Conservation (phyloP, 2,888 invertebrate genomes). For the Dicyrtoma fusca region DNA sequence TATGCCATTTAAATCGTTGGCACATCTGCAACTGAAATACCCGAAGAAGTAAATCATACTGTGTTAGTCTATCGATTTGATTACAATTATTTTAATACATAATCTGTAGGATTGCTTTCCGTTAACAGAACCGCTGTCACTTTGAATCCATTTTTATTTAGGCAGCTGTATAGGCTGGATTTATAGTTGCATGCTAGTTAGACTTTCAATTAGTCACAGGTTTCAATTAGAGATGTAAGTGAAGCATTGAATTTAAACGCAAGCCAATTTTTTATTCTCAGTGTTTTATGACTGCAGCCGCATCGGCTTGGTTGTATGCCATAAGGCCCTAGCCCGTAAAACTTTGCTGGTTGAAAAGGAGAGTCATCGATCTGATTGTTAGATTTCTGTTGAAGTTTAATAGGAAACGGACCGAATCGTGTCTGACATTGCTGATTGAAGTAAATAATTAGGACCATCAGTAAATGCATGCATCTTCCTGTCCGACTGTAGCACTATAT, state of each 20-base stretch:
- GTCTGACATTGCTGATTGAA: conserved; percentile 11
- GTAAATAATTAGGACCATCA: too few relatives aligned
- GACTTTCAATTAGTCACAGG: conserved; percentile 18
- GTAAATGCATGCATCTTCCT: too few relatives aligned
- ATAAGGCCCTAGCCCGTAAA: too few relatives aligned
- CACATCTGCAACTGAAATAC: background rate
- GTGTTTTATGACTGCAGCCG: background rate
- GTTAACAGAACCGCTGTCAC: too few relatives aligned
- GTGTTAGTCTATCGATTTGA: background rate
- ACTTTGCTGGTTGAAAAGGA: too few relatives aligned
- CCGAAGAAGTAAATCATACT: background rate
- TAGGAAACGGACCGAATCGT: background rate
- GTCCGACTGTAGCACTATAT: too few relatives aligned
- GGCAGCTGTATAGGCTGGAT: too few relatives aligned
- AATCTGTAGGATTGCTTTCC: too few relatives aligned
- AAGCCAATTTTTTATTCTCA: conserved; percentile 22
- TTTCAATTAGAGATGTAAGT: conserved; percentile 19
- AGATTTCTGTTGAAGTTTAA: background rate
- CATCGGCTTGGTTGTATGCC: too few relatives aligned
- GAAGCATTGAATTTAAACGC: conserved; percentile 23
- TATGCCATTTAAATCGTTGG: too few relatives aligned
- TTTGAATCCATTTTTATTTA: too few relatives aligned
- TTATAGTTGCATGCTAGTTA: background rate
- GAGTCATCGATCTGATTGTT: background rate
- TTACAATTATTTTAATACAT: background rate